phyloP scores from a whole-genome alignment of 2,113 vertebrate species.

The Turnix velox region DNA sequence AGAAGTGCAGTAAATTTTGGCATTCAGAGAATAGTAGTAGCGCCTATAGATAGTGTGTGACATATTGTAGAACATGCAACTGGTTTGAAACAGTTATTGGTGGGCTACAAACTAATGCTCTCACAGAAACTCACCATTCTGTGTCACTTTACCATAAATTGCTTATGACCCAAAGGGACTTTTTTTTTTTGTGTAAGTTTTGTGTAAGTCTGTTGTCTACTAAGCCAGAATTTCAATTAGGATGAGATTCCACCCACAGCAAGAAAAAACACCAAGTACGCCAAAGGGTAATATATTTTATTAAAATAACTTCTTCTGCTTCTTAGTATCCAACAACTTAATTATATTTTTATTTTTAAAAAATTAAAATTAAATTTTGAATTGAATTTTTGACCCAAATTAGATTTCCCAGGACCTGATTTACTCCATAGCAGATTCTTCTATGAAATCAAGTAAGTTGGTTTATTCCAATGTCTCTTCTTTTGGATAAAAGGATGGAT shows the following conservation, averaged over 20 bases:
- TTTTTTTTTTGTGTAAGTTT: constrained; percentile 26
- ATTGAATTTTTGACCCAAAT: background rate
- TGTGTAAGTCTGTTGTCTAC: background rate
- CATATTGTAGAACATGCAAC: background rate
- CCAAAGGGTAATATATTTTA: background rate
- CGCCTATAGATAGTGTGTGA: constrained; percentile 7
- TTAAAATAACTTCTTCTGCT: background rate
- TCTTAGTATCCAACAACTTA: background rate
- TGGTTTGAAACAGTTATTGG: constrained; percentile 10
- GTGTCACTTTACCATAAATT: constrained; percentile 25
- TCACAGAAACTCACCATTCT: constrained; percentile 2
- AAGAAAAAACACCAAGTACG: background rate
- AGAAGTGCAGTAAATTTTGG: background rate
- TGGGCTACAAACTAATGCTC: background rate
- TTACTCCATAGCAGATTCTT: background rate
- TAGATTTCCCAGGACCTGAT: background rate
- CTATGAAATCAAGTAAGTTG: background rate
- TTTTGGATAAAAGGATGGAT: background rate
- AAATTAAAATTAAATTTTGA: background rate
- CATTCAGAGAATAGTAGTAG: background rate
- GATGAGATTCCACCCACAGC: background rate
- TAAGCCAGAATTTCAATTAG: constrained; percentile 50
- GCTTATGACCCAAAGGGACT: background rate
- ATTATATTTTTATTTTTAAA: background rate
- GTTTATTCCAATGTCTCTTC: background rate